phyloP scores from a whole-genome alignment of 2,113 vertebrate genomes.

The Pseudolaguvia tuberculata region DNA sequence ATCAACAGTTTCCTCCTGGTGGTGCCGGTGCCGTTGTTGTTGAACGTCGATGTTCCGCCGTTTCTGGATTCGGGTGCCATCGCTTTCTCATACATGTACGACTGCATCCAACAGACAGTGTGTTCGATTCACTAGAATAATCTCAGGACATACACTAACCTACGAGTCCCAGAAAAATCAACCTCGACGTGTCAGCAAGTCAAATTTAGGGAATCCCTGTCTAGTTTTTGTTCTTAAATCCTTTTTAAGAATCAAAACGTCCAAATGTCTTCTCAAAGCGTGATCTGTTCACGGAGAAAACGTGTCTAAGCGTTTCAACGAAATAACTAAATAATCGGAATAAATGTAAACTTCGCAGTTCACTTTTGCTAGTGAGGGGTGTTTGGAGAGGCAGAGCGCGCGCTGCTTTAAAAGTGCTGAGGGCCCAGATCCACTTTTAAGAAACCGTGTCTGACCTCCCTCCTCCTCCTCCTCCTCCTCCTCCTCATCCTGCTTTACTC shows the following conservation, averaged over 20 bases:
- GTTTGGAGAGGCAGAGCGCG: slow-evolving; percentile 49
- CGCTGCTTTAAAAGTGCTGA: slow-evolving; percentile 62
- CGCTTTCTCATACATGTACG: slow-evolving; percentile 95
- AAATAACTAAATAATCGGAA: not conserved
- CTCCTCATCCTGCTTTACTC: slow-evolving; percentile 43
- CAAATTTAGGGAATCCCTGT: slow-evolving; percentile 31
- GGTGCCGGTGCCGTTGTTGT: slow-evolving; percentile 75
- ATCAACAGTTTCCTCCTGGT: slow-evolving; percentile 83
- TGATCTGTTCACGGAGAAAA: not conserved
- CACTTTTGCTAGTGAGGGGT: slow-evolving; percentile 38
- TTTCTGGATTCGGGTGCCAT: slow-evolving; percentile 92
- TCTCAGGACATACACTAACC: not conserved
- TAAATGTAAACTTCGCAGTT: not conserved
- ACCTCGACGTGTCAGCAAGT: slow-evolving; percentile 47
- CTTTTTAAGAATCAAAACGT: not conserved
- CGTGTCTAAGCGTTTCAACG: not conserved
- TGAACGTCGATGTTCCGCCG: slow-evolving; percentile 85
- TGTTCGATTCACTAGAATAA: not conserved
- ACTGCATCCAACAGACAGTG: slow-evolving; percentile 76
- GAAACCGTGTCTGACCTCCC: slow-evolving; percentile 55
- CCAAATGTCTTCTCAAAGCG: not conserved
- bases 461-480: slow-evolving; percentile 52
- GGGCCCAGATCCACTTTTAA: slow-evolving; percentile 77
- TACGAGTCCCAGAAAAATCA: not conserved
- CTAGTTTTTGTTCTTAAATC: slow-evolving; percentile 19